These are phyloP conservation scores for Intellagama lesueurii DNA, from an alignment of 2,797 vertebrate genomes.

Conservation along the genomic window DNA sequence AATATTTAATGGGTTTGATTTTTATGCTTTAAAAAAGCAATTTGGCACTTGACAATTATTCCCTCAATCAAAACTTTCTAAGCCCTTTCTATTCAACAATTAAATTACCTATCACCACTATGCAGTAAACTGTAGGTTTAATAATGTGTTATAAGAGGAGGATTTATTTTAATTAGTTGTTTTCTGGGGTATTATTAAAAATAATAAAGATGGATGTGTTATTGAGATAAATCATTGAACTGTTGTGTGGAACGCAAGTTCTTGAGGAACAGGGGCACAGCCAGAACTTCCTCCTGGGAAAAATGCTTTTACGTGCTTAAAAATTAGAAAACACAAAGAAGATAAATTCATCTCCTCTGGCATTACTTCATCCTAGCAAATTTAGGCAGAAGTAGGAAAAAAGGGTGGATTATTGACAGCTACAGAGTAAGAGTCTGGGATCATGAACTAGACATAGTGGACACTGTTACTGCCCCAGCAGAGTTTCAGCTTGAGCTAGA, in stretches of 20 bases:
- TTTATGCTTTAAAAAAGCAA: slow-evolving; percentile 63
- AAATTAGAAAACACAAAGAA: slow-evolving; percentile 4
- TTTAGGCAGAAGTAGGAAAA: not conserved
- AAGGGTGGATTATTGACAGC: not conserved
- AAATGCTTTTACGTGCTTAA: not conserved
- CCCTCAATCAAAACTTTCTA: slow-evolving; percentile 72
- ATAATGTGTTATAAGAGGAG: slow-evolving; percentile 76
- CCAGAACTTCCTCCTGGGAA: not conserved
- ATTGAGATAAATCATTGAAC: slow-evolving; percentile 60
- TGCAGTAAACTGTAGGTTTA: slow-evolving; percentile 74
- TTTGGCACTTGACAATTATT: slow-evolving; percentile 72
- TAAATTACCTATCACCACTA: slow-evolving; percentile 75
- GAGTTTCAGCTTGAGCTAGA: not conserved
- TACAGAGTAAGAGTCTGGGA: not conserved
- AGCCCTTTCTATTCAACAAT: slow-evolving; percentile 73
- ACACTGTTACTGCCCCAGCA: not conserved
- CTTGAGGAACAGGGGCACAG: not conserved
- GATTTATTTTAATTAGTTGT: slow-evolving; percentile 80
- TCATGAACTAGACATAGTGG: not conserved
- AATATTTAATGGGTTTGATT: slow-evolving; percentile 71
- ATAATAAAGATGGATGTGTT: slow-evolving; percentile 75
- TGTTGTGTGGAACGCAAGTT: slow-evolving; percentile 48
- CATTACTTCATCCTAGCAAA: not conserved
- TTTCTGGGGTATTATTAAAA: slow-evolving; percentile 72
- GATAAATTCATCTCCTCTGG: not conserved